These are phyloP conservation scores for Pygocentrus nattereri DNA, from an alignment of 2,797 vertebrate species.

Conservation along the genomic window DNA sequence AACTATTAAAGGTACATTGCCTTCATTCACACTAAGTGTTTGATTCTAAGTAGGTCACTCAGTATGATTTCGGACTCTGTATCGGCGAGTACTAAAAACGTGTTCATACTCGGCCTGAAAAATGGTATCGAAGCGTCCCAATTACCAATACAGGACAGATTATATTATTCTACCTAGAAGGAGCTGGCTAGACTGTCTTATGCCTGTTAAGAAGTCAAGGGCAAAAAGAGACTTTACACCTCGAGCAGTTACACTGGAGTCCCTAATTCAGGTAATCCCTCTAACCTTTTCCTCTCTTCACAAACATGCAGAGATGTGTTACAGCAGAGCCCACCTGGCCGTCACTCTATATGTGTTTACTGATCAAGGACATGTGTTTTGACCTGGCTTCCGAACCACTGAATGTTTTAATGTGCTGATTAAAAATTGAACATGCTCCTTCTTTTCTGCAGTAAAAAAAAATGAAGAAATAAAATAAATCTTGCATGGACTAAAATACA, in stretches of 20 bases:
- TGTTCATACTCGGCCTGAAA: too few species aligned
- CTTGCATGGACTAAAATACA: background rate
- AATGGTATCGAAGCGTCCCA: too few species aligned
- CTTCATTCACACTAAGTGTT: too few species aligned
- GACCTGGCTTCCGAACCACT: background rate
- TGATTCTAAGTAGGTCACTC: too few species aligned
- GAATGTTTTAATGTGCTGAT: background rate
- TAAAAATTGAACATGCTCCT: background rate
- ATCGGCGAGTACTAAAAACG: too few species aligned
- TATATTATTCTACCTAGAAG: background rate
- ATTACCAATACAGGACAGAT: background rate
- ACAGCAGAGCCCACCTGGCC: background rate
- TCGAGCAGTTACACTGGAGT: slow-evolving; percentile 37
- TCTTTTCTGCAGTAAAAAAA: background rate
- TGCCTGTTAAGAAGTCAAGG: slow-evolving; percentile 19
- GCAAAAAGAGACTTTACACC: slow-evolving; percentile 26
- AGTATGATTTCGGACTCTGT: too few species aligned
- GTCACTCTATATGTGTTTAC: slow-evolving; percentile 27
- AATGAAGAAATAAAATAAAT: background rate
- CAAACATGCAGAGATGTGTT: slow-evolving; percentile 16
- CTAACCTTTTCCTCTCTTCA: slow-evolving; percentile 29
- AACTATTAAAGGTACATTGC: too few species aligned
- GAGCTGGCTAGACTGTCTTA: background rate
- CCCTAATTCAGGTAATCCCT: slow-evolving; percentile 45
- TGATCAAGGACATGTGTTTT: slow-evolving; percentile 17